Evolutionary conservation across 2,888 invertebrate species (phyloP).

Genomic region (Cyclophora punctaria): DNA sequence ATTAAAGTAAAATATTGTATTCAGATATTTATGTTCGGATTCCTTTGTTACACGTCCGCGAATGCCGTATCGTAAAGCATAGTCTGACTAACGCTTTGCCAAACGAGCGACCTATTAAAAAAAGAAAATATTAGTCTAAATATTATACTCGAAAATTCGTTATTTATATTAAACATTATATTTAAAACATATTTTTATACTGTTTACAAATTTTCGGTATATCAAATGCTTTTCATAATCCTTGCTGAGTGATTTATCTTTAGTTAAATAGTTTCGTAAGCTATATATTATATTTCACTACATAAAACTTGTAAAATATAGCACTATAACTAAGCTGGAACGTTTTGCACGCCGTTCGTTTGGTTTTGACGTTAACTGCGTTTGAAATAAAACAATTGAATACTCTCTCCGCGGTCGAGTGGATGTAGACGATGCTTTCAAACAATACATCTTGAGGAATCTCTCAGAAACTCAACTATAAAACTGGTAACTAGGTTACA

Average conservation of each 20-base stretch:
- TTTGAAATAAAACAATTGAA: too few species aligned
- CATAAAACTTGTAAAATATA: too few species aligned
- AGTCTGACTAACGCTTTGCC: conserved; percentile 1
- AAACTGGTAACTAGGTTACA: too few species aligned
- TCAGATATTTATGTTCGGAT: conserved; percentile 4
- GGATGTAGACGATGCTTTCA: too few species aligned
- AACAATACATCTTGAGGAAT: too few species aligned
- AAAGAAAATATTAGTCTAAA: not conserved
- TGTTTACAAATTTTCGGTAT: not conserved
- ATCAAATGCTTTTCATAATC: not conserved
- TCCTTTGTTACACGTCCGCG: conserved; percentile 4
- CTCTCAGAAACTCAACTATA: too few species aligned
- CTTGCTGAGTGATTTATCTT: not conserved
- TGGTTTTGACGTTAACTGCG: too few species aligned
- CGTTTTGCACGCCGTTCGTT: too few species aligned
- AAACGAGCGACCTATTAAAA: conserved; percentile 1
- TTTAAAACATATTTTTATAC: not conserved
- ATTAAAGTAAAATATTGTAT: conserved; percentile 4
- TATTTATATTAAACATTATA: too few species aligned
- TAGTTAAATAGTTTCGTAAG: conserved; percentile 3
- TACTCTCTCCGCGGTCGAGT: too few species aligned
- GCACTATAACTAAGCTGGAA: too few species aligned
- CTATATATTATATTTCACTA: not conserved
- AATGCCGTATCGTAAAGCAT: conserved; percentile 5
- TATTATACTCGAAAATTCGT: too few species aligned